Conservation (phyloP, 1,140 invertebrate genomes). For the Marisa cornuarietis region DNA sequence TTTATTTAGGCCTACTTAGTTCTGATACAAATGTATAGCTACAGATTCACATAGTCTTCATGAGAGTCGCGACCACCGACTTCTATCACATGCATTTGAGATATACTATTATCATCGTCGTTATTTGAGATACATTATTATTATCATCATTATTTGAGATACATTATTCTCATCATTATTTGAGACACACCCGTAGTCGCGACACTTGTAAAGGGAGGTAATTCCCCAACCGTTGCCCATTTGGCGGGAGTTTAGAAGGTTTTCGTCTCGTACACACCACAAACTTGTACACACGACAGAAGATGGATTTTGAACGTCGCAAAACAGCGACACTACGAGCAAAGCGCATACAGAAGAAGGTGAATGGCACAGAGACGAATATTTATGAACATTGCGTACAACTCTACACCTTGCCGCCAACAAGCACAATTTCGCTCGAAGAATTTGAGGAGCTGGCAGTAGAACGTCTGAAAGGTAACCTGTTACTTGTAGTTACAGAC, state of each 20-base stretch:
- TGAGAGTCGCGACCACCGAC: background rate
- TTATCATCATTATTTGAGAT: no score
- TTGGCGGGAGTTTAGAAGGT: constrained; percentile 20
- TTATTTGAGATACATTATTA: no score
- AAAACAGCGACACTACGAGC: background rate
- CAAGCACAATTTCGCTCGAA: constrained; percentile 76
- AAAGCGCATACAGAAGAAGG: background rate
- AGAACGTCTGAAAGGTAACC: constrained; percentile 80
- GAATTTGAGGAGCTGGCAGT: constrained; percentile 90
- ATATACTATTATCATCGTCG: no score
- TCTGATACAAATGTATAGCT: no score
- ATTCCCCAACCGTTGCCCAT: background rate
- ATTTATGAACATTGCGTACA: constrained; percentile 33
- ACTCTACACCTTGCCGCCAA: constrained; percentile 84
- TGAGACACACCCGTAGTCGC: no score
- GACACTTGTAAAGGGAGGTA: background rate
- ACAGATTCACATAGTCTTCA: background rate
- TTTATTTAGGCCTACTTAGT: no score
- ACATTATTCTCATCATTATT: no score
- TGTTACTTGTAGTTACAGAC: no score
- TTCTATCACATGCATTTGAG: background rate
- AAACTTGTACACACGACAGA: background rate
- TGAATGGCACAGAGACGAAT: background rate
- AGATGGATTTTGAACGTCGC: constrained; percentile 1
- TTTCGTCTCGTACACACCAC: no score